Evolutionary conservation across 1,140 invertebrate genomes (phyloP), one percentile per base, ranked within the genome.

Genomic region (Mamestra configurata): DNA sequence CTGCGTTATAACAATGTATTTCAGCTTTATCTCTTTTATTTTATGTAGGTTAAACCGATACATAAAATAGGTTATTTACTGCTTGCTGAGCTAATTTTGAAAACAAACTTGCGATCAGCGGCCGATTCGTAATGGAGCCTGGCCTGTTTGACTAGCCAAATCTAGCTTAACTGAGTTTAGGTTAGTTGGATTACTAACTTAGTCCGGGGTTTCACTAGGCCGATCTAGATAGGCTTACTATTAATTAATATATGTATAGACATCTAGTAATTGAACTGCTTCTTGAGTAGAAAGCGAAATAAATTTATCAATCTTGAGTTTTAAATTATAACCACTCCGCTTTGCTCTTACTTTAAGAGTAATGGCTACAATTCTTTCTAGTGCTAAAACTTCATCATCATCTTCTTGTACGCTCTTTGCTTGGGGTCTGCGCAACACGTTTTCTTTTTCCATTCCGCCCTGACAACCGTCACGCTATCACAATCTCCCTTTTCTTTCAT

Each of bases 121-220:
- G 11, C n/a, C 46, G n/a, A 20, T 31, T 20, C 18, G 35, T 22
- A 70, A 70, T 53, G 31, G 18, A 20, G 46, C 13, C n/a, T 11
- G 18, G 24, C 24, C 15, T 55, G 70, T 55, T 72, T 55, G 24
- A 55, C 4, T 72, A 72, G 70, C n/a, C 8, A 55, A 72, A 55
- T 49, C 10, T 11, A 55, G 70, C 49, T 72, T 72, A 64, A 72
- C 24, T 53, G 27, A 72, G n/a, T 72, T 72, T 40, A 20, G 35
- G 61, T 20, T 40, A 35, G 57, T 31, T n/a, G 11, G 59, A 35
- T 18, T 20, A 20, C 31, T 64, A 11, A 15, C 43, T 46, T 46
- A 64, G 59, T 40, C 31, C 31, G 35, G 59, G 59, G n/a, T 35
- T 61, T 61, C 35, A 35, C 22, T 59, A 61, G 57, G 13, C 20